phyloP scores from a whole-genome alignment of 2,888 invertebrate species.

The Sclerodermus sp. region DNA sequence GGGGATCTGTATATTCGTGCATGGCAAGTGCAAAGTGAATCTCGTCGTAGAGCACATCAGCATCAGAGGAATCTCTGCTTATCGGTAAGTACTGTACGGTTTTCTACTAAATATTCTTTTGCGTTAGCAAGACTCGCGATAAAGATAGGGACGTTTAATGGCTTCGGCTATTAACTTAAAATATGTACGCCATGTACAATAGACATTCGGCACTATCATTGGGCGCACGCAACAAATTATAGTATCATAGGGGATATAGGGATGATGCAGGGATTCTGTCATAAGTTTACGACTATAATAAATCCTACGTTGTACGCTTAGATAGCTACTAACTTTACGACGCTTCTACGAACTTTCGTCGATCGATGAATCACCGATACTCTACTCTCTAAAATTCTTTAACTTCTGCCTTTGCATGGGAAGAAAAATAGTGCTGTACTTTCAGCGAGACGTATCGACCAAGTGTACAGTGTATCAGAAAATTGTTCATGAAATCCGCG shows the following conservation, averaged over 20 bases:
- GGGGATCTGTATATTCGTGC: conserved; percentile 61
- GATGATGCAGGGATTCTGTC: not conserved
- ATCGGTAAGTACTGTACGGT: conserved; percentile 47
- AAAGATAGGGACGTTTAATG: not conserved
- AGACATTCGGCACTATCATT: not conserved
- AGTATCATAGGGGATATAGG: not conserved
- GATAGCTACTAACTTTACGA: not conserved
- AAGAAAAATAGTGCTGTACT: too few relatives aligned
- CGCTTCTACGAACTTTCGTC: not conserved
- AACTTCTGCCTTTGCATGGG: too few relatives aligned
- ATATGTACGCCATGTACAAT: not conserved
- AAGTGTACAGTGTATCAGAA: too few relatives aligned
- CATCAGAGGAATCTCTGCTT: conserved; percentile 49
- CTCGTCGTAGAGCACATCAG: conserved; percentile 48
- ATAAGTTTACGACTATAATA: not conserved
- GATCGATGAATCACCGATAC: too few relatives aligned
- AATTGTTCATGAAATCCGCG: too few relatives aligned
- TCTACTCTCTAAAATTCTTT: too few relatives aligned
- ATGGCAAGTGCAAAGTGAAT: conserved; percentile 62
- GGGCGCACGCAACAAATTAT: not conserved
- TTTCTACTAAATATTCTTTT: not conserved
- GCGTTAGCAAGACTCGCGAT: not conserved
- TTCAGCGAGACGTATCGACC: too few relatives aligned
- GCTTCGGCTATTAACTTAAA: not conserved
- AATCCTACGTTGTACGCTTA: not conserved